These are phyloP conservation scores for Cacoxenus indagator DNA, from an alignment of 2,888 invertebrate genomes.

Conservation along the genomic window DNA sequence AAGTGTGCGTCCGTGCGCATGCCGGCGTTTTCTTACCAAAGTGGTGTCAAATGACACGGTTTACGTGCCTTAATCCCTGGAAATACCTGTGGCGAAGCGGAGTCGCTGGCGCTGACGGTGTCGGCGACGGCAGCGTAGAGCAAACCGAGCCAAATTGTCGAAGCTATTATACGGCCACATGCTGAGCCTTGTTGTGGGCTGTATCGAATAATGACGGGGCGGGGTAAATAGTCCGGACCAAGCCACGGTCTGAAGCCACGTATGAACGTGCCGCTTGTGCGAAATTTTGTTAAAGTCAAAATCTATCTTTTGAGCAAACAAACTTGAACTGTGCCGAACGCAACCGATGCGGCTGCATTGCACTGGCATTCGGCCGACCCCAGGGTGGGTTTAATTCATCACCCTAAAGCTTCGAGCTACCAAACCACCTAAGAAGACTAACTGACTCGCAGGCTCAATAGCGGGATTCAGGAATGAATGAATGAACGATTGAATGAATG, in stretches of 20 bases:
- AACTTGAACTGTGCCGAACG: conserved; percentile 35
- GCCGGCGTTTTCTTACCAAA: conserved; percentile 49
- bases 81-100: conserved; percentile 64
- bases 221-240: conserved; percentile 16
- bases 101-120: not conserved
- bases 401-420: conserved; percentile 49
- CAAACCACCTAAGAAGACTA: conserved; percentile 4
- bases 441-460: not conserved
- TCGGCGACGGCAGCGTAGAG: conserved; percentile 40
- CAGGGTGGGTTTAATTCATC: conserved; percentile 6
- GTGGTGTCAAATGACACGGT: conserved; percentile 67
- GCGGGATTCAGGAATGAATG: too few species aligned
- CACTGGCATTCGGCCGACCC: not conserved
- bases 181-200: conserved; percentile 40
- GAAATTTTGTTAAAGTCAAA: conserved; percentile 65
- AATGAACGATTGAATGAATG: too few species aligned
- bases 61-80: conserved; percentile 60
- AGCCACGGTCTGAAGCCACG: not conserved
- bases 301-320: conserved; percentile 63
- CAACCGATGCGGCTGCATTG: not conserved
- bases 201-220: not conserved
- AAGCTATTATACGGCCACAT: conserved; percentile 61
- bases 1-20: not conserved
- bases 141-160: conserved; percentile 35
- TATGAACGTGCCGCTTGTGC: conserved; percentile 47